phyloP scores from a whole-genome alignment of 2,113 vertebrate genomes.

The Nannobrachium achirus region DNA sequence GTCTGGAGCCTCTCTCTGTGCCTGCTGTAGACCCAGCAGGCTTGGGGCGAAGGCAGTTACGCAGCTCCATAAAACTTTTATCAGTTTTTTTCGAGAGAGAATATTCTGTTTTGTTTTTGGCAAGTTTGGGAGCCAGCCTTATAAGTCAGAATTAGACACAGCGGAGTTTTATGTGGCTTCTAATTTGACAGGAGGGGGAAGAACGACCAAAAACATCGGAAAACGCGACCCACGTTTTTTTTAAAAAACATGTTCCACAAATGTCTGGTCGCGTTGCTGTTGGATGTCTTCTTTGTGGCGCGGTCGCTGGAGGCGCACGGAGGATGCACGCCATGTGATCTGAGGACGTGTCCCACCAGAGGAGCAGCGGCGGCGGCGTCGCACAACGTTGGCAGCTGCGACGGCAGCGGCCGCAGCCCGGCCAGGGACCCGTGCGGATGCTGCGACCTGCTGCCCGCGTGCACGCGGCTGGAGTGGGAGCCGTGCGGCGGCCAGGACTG shows the following conservation, averaged over 20 bases:
- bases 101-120: constrained; percentile 32
- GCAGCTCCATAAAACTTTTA: constrained; percentile 33
- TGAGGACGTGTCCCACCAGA: constrained; percentile 69
- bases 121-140: too few species aligned
- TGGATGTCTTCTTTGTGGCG: constrained; percentile 62
- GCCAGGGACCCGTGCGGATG: constrained; percentile 81
- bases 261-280: constrained; percentile 41
- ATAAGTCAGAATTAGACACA: background rate
- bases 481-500: constrained; percentile 80
- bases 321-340: constrained; percentile 77
- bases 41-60: background rate
- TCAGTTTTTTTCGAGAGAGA: constrained; percentile 12
- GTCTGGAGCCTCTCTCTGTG: constrained; percentile 23
- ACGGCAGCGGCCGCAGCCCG: constrained; percentile 67
- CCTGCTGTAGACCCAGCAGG: constrained; percentile 7
- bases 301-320: constrained; percentile 64
- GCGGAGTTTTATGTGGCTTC: constrained; percentile 35
- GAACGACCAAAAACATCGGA: constrained; percentile 28
- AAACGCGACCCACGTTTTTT: background rate
- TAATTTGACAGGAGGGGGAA: constrained; percentile 30
- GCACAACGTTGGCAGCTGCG: constrained; percentile 58
- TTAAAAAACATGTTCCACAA: constrained; percentile 69
- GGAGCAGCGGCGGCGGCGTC: constrained; percentile 33
- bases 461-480: constrained; percentile 79
- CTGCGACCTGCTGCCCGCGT: constrained; percentile 78